phyloP scores from a whole-genome alignment of 2,797 vertebrate species.

The Peromyscus eremicus region DNA sequence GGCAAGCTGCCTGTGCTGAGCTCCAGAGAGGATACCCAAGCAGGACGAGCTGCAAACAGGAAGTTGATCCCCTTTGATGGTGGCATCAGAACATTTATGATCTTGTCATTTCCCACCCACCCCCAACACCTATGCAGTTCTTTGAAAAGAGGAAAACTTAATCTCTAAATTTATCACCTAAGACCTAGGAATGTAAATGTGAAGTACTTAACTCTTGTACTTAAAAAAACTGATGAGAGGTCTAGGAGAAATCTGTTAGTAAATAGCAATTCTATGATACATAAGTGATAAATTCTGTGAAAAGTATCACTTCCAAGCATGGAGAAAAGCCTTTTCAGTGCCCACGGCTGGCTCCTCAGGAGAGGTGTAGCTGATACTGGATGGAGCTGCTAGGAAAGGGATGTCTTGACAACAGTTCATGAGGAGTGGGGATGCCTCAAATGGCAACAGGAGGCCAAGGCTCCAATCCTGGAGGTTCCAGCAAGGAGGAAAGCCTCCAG shows the following conservation, averaged over 20 bases:
- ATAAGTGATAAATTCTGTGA: neutral
- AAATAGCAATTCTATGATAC: neutral
- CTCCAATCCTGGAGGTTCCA: neutral
- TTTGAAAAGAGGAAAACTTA: neutral
- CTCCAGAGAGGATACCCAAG: neutral
- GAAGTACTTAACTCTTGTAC: neutral
- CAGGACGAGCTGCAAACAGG: neutral
- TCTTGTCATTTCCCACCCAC: neutral
- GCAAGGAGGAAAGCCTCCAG: neutral
- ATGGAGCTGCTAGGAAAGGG: neutral
- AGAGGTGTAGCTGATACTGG: neutral
- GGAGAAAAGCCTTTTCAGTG: neutral
- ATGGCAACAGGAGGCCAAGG: neutral
- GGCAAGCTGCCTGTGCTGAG: neutral
- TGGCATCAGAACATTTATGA: rapidly evolving
- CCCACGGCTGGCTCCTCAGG: neutral
- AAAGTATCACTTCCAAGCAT: neutral
- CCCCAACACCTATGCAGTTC: neutral
- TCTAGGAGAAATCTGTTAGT: neutral
- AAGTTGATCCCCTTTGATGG: neutral
- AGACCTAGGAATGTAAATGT: neutral
- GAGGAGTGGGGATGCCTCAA: neutral
- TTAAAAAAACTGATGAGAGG: neutral
- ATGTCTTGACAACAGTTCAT: neutral
- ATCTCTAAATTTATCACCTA: neutral